phyloP scores from a whole-genome alignment of 2,113 vertebrate genomes.

The Oxygymnocypris stewartii region DNA sequence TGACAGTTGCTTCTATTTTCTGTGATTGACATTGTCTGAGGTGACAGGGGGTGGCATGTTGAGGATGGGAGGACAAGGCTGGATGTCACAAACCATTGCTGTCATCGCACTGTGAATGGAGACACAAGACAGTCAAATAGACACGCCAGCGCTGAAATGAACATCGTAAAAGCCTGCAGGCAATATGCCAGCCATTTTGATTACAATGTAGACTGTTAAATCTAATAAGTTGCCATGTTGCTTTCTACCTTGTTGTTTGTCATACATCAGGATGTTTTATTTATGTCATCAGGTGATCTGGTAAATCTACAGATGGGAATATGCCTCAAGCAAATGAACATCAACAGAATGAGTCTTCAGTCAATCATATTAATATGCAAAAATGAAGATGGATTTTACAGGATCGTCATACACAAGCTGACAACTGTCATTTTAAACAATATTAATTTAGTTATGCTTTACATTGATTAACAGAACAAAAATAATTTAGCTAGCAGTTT shows the following conservation, averaged over 20 bases:
- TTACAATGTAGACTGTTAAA: slow-evolving; percentile 32
- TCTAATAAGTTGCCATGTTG: slow-evolving; percentile 37
- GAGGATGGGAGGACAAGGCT: slow-evolving; percentile 50
- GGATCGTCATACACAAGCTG: background rate
- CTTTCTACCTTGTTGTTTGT: slow-evolving; percentile 21
- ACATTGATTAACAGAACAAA: background rate
- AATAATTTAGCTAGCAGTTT: background rate
- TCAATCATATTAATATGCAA: slow-evolving; percentile 10
- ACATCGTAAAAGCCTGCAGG: slow-evolving; percentile 42
- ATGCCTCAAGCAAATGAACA: slow-evolving; percentile 41
- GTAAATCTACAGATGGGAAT: slow-evolving; percentile 28
- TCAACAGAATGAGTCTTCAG: slow-evolving; percentile 36
- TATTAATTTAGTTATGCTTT: background rate
- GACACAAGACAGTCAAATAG: slow-evolving; percentile 28
- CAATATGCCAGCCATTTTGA: slow-evolving; percentile 42
- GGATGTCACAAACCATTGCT: slow-evolving; percentile 58
- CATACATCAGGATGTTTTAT: slow-evolving; percentile 29
- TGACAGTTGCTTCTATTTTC: slow-evolving; percentile 44
- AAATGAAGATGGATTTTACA: background rate
- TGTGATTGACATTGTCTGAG: slow-evolving; percentile 55
- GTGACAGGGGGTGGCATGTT: slow-evolving; percentile 48
- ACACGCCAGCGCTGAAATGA: slow-evolving; percentile 39
- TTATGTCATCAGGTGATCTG: slow-evolving; percentile 18
- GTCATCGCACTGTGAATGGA: slow-evolving; percentile 47
- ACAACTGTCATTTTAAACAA: background rate